Base-by-base conservation (phyloP, 2,797 vertebrate species). In the Allobates femoralis region DNA sequence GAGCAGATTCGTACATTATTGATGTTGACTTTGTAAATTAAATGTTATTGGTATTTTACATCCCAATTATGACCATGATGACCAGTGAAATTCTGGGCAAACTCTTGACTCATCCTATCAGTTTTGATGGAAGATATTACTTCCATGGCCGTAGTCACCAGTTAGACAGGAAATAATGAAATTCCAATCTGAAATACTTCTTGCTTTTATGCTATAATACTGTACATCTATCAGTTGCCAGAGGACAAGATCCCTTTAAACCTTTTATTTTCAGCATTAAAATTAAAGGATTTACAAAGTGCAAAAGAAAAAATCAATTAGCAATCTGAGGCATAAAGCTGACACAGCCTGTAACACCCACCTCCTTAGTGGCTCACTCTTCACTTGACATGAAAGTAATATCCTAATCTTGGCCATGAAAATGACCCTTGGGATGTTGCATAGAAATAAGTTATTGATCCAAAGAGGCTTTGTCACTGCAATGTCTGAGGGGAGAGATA, bases 371-470 rank as follows among this genome's bases (percentile, higher is more conserved):
- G 34, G 18, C 30, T 74, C 41, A n/a, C 37, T 74, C 34, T 74
- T 75, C 67, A 74, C 56, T 84, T 67, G 56, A 75, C 82, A 79
- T 56, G 69, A 83, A 87, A 81, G 56, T 80, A 73, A 84, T 84
- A 87, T 80, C 82, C 56, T 80, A 84, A 50, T 80, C 82, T 75
- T 84, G 82, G 82, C 30, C 26, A 1, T 81, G 77, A 58, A 75
- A 87, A 81, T 64, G 55, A 55, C 82, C 30, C 46, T 67, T 56
- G 77, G 67, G 77, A 75, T 4, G 28, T 41, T n/a, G 66, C 46
- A 75, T 80, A 84, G 86, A 80, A 86, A 87, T 81, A 56, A 75
- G 67, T 14, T 84, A 87, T 87, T 58, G 82, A 87, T 87, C 77
- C 30, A 26, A 18, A 55, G 28, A 34, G 51, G 28, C 10, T 81